Conservation (phyloP, 2,113 vertebrate species). For the Coptodon rendalli region DNA sequence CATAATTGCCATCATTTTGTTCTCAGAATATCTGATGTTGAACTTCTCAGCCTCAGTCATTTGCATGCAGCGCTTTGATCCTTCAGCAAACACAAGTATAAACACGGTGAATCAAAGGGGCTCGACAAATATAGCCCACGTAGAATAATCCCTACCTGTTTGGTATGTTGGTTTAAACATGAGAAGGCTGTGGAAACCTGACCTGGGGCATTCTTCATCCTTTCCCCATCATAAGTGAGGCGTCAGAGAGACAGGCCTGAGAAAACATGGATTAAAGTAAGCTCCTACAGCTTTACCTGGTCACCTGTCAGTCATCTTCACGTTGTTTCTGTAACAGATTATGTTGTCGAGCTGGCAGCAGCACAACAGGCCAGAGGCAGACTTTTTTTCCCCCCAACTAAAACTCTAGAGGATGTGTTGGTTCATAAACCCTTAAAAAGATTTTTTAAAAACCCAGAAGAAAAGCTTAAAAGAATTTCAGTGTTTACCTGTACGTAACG, state of each 20-base stretch:
- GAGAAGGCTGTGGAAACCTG: not conserved
- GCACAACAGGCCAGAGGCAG: not conserved
- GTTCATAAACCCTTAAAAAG: not conserved
- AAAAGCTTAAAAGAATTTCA: not conserved
- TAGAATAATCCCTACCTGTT: not conserved
- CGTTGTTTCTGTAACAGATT: not conserved
- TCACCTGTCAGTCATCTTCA: slow-evolving; percentile 1
- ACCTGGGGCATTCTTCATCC: not conserved
- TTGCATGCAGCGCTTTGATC: not conserved
- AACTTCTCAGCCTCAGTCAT: not conserved
- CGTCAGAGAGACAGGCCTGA: not conserved
- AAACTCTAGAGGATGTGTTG: not conserved
- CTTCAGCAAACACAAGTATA: not conserved
- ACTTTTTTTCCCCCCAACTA: not conserved
- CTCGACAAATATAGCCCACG: not conserved
- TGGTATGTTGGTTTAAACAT: not conserved
- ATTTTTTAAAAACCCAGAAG: not conserved
- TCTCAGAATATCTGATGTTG: not conserved
- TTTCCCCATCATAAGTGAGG: not conserved
- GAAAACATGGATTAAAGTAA: not conserved
- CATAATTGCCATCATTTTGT: not conserved
- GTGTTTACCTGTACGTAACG: not conserved
- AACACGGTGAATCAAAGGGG: not conserved
- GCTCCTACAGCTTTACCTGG: not conserved
- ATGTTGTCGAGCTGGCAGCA: not conserved